Base-by-base conservation (phyloP, 2,888 invertebrate species). In the Cyclophora albipunctata region DNA sequence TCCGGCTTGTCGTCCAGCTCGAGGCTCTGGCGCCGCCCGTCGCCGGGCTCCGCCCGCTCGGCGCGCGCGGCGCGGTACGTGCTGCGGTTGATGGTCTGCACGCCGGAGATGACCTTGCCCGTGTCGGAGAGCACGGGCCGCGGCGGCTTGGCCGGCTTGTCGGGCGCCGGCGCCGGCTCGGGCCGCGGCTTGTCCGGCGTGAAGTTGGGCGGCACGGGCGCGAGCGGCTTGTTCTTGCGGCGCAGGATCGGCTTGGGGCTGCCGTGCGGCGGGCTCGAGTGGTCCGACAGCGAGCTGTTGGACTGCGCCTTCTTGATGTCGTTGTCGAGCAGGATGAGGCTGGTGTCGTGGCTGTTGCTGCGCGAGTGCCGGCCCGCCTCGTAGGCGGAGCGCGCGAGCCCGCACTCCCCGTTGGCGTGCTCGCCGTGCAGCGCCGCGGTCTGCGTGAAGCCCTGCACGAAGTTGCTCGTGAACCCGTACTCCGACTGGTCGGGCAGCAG, bases 201-300 rank as follows among this genome's bases (percentile, higher is more conserved):
- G 55, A 89, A 90, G 59, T 90, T 90, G 3, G 92, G 92, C 41
- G 93, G 93, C 7, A 91, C 92, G 3, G 94, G 94, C 0, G 94
- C 94, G 40, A 90, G 82, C 3, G 93, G 93, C 71, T 95, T 95
- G 64, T 93, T 93, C 79, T 94, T 94, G 66, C 94, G 90, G 52
- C 95, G 87, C 59, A 91, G 80, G 46, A 92, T 91, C 5, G 93
- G 93, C 63, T 93, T 93, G 20, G 94, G 95, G 78, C 95, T 95
- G 41, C 93, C 91, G 62, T 92, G 91, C 3, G 93, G 92, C 55
- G 93, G 93, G 79, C 93, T 93, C 66, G 90, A 92, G 63, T 90
- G 90, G 69, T 93, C 92, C 7, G 92, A 92, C 3, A 93, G 81
- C 54, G 93, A 93, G 66, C 92, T 92, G 67, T 91, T 93, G 0